phyloP scores from a whole-genome alignment of 2,888 invertebrate species.

The Cabera pusaria region DNA sequence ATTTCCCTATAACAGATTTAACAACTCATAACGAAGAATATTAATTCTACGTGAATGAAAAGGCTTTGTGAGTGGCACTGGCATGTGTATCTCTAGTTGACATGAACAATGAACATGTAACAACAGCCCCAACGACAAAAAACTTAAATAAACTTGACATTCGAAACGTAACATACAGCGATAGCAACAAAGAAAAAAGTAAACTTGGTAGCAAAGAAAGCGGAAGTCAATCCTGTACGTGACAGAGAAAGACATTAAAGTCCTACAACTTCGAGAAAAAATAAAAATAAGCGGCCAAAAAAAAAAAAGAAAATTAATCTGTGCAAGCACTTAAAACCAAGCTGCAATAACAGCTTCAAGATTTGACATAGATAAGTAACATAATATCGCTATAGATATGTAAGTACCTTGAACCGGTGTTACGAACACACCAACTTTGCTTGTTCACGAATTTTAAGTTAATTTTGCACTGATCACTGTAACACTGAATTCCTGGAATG shows the following conservation, averaged over 20 bases:
- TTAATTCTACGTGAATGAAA: too few relatives aligned
- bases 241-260: constrained; percentile 23
- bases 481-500: constrained; percentile 32
- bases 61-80: background rate
- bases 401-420: constrained; percentile 45
- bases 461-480: constrained; percentile 40
- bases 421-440: constrained; percentile 27
- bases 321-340: constrained; percentile 18
- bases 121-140: constrained; percentile 4
- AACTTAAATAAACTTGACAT: constrained; percentile 27
- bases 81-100: background rate
- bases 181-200: constrained; percentile 22
- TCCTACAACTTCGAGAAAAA: constrained; percentile 5
- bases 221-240: constrained; percentile 23
- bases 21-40: too few relatives aligned
- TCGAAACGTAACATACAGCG: constrained; percentile 21
- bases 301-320: constrained; percentile 18
- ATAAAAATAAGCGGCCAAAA: too few relatives aligned
- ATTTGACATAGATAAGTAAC: constrained; percentile 31
- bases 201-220: constrained; percentile 24
- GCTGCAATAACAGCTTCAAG: constrained; percentile 30
- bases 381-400: constrained; percentile 33
- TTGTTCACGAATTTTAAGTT: constrained; percentile 23
- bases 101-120: constrained; percentile 1
- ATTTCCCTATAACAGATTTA: too few relatives aligned